phyloP scores from a whole-genome alignment of 2,888 invertebrate species.

The Mimumesa dahlbomi region DNA sequence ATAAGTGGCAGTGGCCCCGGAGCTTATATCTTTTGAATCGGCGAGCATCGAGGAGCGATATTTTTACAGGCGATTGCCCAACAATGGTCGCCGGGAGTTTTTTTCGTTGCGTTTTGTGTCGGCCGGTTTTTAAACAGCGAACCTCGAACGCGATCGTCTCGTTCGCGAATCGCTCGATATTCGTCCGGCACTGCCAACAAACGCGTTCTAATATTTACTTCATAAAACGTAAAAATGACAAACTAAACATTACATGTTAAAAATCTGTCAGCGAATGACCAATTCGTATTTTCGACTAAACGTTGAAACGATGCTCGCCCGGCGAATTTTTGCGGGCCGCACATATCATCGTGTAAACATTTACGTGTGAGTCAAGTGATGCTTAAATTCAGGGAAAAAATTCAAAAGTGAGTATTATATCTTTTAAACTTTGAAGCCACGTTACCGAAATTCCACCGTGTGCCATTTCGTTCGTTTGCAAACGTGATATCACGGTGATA shows the following conservation, averaged over 20 bases:
- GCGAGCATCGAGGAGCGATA: slow-evolving; percentile 8
- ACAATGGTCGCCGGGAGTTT: slow-evolving; percentile 24
- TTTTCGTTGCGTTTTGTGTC: background rate
- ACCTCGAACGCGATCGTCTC: background rate
- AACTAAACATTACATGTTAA: slow-evolving; percentile 35
- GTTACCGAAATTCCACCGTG: too few relatives aligned
- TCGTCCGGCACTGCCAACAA: slow-evolving; percentile 1
- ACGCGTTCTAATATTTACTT: slow-evolving; percentile 46
- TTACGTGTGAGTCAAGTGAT: background rate
- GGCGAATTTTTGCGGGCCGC: slow-evolving; percentile 17
- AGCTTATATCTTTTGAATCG: slow-evolving; percentile 13
- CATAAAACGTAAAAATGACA: slow-evolving; percentile 46
- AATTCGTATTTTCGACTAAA: slow-evolving; percentile 9
- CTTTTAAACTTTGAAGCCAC: too few relatives aligned
- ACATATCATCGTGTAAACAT: slow-evolving; percentile 26
- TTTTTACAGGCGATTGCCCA: slow-evolving; percentile 28
- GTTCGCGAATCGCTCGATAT: background rate
- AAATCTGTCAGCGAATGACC: slow-evolving; percentile 22
- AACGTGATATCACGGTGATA: too few relatives aligned
- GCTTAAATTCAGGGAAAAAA: background rate
- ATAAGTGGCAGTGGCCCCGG: slow-evolving; percentile 15
- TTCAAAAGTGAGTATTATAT: background rate
- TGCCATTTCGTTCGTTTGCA: too few relatives aligned
- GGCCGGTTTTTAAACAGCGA: slow-evolving; percentile 14
- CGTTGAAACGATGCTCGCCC: slow-evolving; percentile 28